phyloP scores from a whole-genome alignment of 1,140 invertebrate species.

The Vanessa atalanta region DNA sequence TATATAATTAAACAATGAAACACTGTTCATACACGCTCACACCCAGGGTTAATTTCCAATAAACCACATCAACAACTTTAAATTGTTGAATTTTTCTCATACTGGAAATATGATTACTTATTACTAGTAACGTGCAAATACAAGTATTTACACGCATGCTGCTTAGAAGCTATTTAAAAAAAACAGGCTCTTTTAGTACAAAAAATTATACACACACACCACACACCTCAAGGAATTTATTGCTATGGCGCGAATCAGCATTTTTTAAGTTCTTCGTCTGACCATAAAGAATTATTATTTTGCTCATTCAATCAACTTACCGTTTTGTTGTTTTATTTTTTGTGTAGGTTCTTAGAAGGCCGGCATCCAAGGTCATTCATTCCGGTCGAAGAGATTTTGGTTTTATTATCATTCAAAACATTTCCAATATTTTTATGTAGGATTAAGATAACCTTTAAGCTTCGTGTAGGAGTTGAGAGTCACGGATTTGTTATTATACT shows the following conservation, averaged over 20 bases:
- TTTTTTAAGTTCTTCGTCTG: not conserved
- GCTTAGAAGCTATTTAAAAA: too few relatives aligned
- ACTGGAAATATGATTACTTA: too few relatives aligned
- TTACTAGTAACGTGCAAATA: too few relatives aligned
- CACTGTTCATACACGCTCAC: too few relatives aligned
- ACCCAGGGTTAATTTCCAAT: too few relatives aligned
- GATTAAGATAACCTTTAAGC: conserved; percentile 23
- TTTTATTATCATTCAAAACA: conserved; percentile 30
- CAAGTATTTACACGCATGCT: too few relatives aligned
- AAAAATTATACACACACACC: too few relatives aligned
- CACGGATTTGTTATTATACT: conserved; percentile 25
- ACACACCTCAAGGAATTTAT: not conserved
- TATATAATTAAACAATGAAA: too few relatives aligned
- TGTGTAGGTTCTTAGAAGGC: conserved; percentile 62
- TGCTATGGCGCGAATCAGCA: not conserved
- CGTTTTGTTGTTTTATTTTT: conserved; percentile 50
- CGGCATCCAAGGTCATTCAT: conserved; percentile 55
- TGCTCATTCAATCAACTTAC: conserved; percentile 19
- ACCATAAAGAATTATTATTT: not conserved
- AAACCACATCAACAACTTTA: too few relatives aligned
- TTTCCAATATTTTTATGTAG: conserved; percentile 25
- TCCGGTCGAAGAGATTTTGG: conserved; percentile 8
- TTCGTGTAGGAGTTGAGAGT: conserved; percentile 31
- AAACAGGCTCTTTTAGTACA: too few relatives aligned
- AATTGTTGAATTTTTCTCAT: too few relatives aligned